phyloP scores from a whole-genome alignment of 30 jellyfish, hydroid and myxozoan genomes.

The Turritopsis dohrnii region DNA sequence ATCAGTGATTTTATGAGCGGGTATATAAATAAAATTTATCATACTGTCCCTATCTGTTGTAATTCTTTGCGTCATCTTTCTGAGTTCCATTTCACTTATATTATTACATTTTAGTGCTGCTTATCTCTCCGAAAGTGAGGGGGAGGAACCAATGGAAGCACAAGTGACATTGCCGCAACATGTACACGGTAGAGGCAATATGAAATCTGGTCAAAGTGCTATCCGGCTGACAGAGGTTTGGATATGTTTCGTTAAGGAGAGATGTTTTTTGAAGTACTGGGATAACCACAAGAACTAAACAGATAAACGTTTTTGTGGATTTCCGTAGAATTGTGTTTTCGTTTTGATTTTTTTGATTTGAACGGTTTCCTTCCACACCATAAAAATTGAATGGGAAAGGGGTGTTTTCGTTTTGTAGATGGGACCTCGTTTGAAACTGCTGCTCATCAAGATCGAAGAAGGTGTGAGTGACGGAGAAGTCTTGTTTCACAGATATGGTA shows the following conservation, averaged over 20 bases:
- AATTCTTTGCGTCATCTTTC: neutral
- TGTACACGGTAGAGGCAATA: constrained; percentile 79
- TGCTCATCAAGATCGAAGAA: constrained; percentile 72
- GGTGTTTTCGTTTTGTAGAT: constrained; percentile 32
- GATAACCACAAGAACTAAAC: too few species aligned
- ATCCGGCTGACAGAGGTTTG: constrained; percentile 74
- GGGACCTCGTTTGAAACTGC: constrained; percentile 81
- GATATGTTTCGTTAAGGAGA: neutral
- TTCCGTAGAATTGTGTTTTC: too few species aligned
- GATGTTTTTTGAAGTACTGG: too few species aligned
- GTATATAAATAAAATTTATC: constrained; percentile 20
- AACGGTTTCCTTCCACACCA: too few species aligned
- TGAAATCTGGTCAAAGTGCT: constrained; percentile 80
- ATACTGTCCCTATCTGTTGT: neutral
- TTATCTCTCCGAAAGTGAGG: constrained; percentile 92
- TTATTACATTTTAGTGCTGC: constrained; percentile 49
- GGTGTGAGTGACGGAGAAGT: constrained; percentile 92
- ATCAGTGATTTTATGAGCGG: constrained; percentile 92
- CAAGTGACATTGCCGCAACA: constrained; percentile 82
- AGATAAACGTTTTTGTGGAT: too few species aligned
- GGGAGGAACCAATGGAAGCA: constrained; percentile 89
- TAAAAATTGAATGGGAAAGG: too few species aligned
- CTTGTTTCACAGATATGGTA: constrained; percentile 64
- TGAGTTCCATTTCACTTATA: neutral
- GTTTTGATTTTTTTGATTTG: too few species aligned